Evolutionary conservation across 2,888 invertebrate species (phyloP), one percentile per base, ranked within the genome.

Genomic region (Drosophila nr. medialis): DNA sequence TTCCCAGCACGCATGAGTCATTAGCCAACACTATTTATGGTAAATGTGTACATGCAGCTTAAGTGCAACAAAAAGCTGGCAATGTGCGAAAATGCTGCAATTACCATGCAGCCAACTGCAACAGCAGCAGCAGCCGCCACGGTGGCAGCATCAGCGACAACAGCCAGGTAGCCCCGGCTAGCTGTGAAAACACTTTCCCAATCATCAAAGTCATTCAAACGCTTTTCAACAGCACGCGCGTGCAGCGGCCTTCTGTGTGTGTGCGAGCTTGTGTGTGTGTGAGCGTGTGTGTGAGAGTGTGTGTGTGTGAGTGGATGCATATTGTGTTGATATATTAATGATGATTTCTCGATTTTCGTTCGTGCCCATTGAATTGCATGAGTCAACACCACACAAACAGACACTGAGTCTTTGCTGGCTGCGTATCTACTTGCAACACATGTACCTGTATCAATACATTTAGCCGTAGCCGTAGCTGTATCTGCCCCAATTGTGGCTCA

Each of bases 301-400:
- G 21, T 40, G 21, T 51, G 24, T 45, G 21, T 36, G 42, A 58
- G 30, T 56, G 84, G 78, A 81, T 81, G 79, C 79, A 81, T 68
- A 77, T 72, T 80, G 87, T 87, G 85, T 87, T 89, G 85, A 89
- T 89, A 87, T 80, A 85, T 85, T 85, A 85, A 85, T 85, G 85
- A 89, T 85, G 85, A 89, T 85, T 85, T 89, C 85, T 85, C 89
- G 85, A 75, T 89, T 87, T 81, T 65, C 75, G 72, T 84, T 85
- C 85, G 87, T 85, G 87, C 84, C 85, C 80, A 77, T 87, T 80
- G 87, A 87, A 81, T 87, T 87, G 89, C 85, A 87, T 89, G 89
- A 89, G 84, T 85, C 87, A 77, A 80, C 82, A 63, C 62, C 72
- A 58, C 53, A 63, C 54, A 71, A n/a, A 32, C 50, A 66, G 32